Evolutionary conservation across 2,888 invertebrate genomes (phyloP).

Genomic region (Andrena fulva): DNA sequence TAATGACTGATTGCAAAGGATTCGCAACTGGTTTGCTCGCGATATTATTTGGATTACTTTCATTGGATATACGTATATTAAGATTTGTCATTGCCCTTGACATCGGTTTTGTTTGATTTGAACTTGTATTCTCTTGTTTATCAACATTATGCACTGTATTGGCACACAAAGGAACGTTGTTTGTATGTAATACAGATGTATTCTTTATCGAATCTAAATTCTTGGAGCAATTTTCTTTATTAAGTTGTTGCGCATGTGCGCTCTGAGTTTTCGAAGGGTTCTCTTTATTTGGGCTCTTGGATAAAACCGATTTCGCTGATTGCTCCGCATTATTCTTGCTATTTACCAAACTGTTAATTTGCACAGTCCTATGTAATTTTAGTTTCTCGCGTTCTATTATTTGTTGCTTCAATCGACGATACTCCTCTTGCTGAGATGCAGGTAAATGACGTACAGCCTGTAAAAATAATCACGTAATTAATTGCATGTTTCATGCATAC

Average conservation of each 20-base stretch:
- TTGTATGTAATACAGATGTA: neutral
- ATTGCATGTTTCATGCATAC: constrained; percentile 12
- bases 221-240: constrained; percentile 40
- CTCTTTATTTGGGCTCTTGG: constrained; percentile 22
- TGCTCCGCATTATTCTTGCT: constrained; percentile 18
- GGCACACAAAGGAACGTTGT: neutral
- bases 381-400: constrained; percentile 80
- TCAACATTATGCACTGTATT: neutral
- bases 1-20: neutral
- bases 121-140: constrained; percentile 22
- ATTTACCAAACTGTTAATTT: constrained; percentile 44
- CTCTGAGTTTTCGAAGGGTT: constrained; percentile 23
- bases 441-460: constrained; percentile 84
- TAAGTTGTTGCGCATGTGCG: constrained; percentile 34
- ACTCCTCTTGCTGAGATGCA: constrained; percentile 83
- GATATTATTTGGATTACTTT: constrained; percentile 27
- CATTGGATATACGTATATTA: constrained; percentile 63
- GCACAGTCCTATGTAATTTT: constrained; percentile 69
- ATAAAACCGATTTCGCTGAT: constrained; percentile 18
- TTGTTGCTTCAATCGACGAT: constrained; percentile 83
- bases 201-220: constrained; percentile 26
- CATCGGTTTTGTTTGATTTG: constrained; percentile 23
- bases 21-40: constrained; percentile 31
- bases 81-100: constrained; percentile 53
- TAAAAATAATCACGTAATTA: constrained; percentile 56